Evolutionary conservation across 2,888 invertebrate genomes (phyloP), one percentile per base, ranked within the genome.

Genomic region (Opisthograptis luteolata): DNA sequence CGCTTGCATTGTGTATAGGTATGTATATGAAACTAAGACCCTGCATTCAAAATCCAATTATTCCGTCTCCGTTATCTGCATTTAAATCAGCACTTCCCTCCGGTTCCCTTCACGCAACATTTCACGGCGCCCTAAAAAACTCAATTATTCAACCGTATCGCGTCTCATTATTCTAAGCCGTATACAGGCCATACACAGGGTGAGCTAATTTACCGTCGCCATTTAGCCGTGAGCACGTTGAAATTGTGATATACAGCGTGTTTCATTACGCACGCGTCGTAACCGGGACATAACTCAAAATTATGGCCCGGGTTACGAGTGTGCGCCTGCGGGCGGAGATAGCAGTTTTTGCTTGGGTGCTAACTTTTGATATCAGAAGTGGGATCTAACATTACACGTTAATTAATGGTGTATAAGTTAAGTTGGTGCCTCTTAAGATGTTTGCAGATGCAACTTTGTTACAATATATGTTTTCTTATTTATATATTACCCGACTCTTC

Each of bases 241-340:
- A 69, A 79, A 80, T 80, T 79, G 79, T 84, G 83, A 85, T 84
- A 81, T 83, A 84, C 79, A 78, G 80, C 71, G 76, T 76, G 82
- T 83, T 84, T 83, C 84, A 84, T 85, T 85, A 85, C 82, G 75
- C 71, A 73, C 75, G 77, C 75, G 79, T 70, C 75, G 79, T 77
- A 76, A 75, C 79, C 59, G 78, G 60, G 72, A 67, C 69, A 82
- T 87, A 84, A 84, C 73, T 86, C 84, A 85, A 81, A 81, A 78
- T 84, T 83, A 87, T 81, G 75, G 79, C 73, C 73, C 73, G 69
- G 73, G 81, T 83, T 83, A 81, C 77, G 81, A 76, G 54, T 45
- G 35, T 63, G 49, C 66, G 51, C 68, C 58, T 60, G 59, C 68
- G 63, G 60, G 63, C 2, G 43, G 47, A 60, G 57, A 57, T 60